Percentiles rank a stretch among this genome's conserved stretches.
phyloP scores from a whole-genome alignment of 2,113 vertebrate genomes.

The Aix galericulata region DNA sequence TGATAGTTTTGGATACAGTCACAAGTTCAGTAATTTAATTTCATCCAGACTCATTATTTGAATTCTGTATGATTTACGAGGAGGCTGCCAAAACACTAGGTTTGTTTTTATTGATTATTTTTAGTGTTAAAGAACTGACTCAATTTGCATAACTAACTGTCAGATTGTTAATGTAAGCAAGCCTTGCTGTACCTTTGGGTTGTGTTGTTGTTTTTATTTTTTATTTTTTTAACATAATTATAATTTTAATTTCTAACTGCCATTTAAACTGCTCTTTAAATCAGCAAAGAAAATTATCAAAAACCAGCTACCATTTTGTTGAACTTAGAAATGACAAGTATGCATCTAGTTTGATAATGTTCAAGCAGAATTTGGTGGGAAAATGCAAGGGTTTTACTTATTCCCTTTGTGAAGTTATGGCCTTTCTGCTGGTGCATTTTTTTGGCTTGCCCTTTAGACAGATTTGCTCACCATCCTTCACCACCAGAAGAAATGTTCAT shows the following conservation, averaged over 20 bases:
- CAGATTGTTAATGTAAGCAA: slow-evolving; percentile 26
- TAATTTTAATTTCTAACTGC: slow-evolving; percentile 26
- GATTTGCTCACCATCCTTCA: slow-evolving; percentile 34
- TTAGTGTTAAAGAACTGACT: slow-evolving; percentile 24
- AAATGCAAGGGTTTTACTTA: background rate
- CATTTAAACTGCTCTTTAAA: slow-evolving; percentile 15
- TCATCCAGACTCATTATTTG: slow-evolving; percentile 25
- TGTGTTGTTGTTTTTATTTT: background rate
- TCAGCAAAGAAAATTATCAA: background rate
- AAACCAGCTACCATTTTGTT: background rate
- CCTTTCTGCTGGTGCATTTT: slow-evolving; percentile 27
- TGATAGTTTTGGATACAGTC: slow-evolving; percentile 47
- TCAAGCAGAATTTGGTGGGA: background rate
- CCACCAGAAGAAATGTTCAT: slow-evolving; percentile 24
- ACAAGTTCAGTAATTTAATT: slow-evolving; percentile 60
- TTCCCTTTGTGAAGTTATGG: background rate
- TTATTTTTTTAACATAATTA: background rate
- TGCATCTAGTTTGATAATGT: background rate
- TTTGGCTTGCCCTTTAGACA: background rate
- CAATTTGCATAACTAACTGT: background rate
- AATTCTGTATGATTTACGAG: slow-evolving; percentile 34
- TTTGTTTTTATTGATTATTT: slow-evolving; percentile 35
- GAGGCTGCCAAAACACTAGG: slow-evolving; percentile 30
- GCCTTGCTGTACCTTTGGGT: background rate
- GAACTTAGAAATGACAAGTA: background rate